Conservation (phyloP, 2,797 vertebrate genomes). For the Lepus oiostolus region DNA sequence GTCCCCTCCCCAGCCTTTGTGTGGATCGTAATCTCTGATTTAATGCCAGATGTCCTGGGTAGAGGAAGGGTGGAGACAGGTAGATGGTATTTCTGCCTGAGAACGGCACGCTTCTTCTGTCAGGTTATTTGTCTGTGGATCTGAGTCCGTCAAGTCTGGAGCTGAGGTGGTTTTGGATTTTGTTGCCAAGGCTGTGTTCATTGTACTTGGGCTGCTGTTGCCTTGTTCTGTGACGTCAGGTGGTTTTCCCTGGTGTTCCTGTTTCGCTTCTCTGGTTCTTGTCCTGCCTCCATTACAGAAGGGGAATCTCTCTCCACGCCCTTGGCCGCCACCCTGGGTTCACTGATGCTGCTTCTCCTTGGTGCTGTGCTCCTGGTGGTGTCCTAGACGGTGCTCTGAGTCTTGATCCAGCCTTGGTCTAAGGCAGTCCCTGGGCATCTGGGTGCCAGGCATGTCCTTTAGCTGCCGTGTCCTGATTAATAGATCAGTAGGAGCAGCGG, state of each 20-base stretch:
- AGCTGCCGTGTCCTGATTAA: neutral
- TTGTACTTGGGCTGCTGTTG: neutral
- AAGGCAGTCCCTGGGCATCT: neutral
- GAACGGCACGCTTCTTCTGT: neutral
- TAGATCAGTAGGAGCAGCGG: neutral
- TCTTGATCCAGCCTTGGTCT: neutral
- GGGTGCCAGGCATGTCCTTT: neutral
- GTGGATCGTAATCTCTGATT: neutral
- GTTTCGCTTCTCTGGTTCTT: neutral
- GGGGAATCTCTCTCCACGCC: neutral
- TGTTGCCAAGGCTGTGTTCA: neutral
- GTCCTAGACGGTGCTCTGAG: neutral
- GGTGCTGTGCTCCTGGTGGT: neutral
- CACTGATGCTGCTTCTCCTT: neutral
- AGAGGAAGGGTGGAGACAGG: neutral
- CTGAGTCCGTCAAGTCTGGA: neutral
- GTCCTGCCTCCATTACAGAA: neutral
- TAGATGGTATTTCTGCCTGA: neutral
- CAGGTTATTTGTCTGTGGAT: neutral
- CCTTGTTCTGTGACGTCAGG: neutral
- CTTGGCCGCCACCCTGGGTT: neutral
- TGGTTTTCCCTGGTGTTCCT: neutral
- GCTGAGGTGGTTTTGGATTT: neutral
- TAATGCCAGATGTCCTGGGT: neutral
- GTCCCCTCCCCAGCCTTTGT: neutral